Conservation (phyloP, 2,113 vertebrate genomes). For the Gymnogyps californianus region DNA sequence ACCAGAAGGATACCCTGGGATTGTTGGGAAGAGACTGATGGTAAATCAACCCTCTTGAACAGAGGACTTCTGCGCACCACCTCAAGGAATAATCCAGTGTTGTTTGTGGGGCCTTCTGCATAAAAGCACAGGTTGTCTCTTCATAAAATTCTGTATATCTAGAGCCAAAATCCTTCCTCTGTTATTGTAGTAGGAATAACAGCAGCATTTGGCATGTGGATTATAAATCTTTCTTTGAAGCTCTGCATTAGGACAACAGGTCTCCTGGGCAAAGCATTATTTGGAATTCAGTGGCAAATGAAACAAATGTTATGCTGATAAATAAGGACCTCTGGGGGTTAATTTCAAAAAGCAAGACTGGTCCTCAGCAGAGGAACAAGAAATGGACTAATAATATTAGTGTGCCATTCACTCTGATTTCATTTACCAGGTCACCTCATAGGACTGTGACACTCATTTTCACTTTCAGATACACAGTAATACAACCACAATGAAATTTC, state of each 20-base stretch:
- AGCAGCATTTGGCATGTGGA: background rate
- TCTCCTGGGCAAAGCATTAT: background rate
- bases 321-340: background rate
- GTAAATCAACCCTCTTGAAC: background rate
- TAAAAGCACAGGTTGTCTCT: background rate
- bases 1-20: background rate
- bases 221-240: background rate
- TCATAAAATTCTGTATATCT: background rate
- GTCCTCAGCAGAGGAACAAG: background rate
- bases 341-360: background rate
- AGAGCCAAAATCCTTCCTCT: background rate
- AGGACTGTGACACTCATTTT: background rate
- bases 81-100: background rate
- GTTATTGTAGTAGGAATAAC: background rate
- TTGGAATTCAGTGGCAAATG: background rate
- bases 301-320: background rate
- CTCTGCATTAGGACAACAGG: background rate
- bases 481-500: background rate
- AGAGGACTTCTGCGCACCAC: background rate
- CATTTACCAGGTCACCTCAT: background rate
- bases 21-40: background rate
- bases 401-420: background rate
- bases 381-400: background rate
- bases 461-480: background rate
- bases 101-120: background rate